A percentile compares a stretch with the other conserved stretches of the same genome.
Conservation (phyloP, 2,888 invertebrate species). For the Spicauda simplicius region DNA sequence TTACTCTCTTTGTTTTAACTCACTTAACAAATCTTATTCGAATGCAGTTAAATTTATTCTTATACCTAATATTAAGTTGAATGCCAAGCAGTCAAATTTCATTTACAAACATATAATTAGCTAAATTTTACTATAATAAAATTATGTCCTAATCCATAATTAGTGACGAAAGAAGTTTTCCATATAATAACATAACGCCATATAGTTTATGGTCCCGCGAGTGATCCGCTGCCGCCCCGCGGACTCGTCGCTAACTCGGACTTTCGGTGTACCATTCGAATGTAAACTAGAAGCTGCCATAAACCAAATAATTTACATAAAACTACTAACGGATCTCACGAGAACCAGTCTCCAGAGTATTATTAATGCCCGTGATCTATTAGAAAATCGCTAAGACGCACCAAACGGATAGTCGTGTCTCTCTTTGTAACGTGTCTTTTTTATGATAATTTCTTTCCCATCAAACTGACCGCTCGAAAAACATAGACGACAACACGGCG, state of each 20-base stretch:
- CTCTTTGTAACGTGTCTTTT: constrained; percentile 62
- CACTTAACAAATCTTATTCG: not conserved
- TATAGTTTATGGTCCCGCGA: not conserved
- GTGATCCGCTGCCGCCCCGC: not conserved
- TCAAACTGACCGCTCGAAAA: constrained; percentile 54
- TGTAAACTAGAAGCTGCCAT: constrained; percentile 78
- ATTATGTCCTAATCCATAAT: constrained; percentile 51
- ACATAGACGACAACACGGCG: constrained; percentile 54
- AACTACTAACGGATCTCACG: constrained; percentile 82
- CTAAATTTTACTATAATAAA: constrained; percentile 50
- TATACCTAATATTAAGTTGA: not conserved
- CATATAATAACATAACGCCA: constrained; percentile 43
- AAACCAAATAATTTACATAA: constrained; percentile 81
- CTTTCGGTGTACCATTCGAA: constrained; percentile 67
- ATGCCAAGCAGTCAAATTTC: not conserved
- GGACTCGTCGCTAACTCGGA: constrained; percentile 35
- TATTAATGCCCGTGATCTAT: constrained; percentile 82
- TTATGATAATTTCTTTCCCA: constrained; percentile 68
- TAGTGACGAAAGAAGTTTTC: constrained; percentile 69
- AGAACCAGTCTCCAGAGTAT: constrained; percentile 76
- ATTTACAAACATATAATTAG: constrained; percentile 39
- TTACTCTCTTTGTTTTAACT: not conserved
- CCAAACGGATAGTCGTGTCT: constrained; percentile 60
- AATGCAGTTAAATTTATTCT: not conserved
- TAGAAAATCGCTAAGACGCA: constrained; percentile 75